phyloP scores from a whole-genome alignment of 2,888 invertebrate genomes.

The Drosophila monieri region DNA sequence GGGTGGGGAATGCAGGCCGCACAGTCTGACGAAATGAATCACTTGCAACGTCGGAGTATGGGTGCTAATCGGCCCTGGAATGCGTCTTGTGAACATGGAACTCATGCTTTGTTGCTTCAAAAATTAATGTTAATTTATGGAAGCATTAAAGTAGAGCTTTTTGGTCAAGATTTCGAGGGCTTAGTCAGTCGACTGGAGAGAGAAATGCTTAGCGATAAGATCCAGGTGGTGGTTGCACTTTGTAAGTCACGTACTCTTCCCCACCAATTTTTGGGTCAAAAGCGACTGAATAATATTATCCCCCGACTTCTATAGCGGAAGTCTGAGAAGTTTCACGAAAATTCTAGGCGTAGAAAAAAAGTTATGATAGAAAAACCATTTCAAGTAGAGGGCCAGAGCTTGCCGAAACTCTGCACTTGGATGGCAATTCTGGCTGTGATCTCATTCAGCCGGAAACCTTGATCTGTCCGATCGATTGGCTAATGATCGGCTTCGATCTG shows the following conservation, averaged over 20 bases:
- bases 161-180: slow-evolving; percentile 6
- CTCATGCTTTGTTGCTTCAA: slow-evolving; percentile 14
- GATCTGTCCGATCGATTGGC: slow-evolving; percentile 62
- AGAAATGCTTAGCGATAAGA: slow-evolving; percentile 59
- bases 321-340: not conserved
- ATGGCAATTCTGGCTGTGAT: slow-evolving; percentile 19
- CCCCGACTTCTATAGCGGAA: slow-evolving; percentile 15
- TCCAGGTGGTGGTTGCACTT: slow-evolving; percentile 50
- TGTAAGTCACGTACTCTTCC: slow-evolving; percentile 57
- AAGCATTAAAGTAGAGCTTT: slow-evolving; percentile 8
- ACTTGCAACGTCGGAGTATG: slow-evolving; percentile 5
- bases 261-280: slow-evolving; percentile 6
- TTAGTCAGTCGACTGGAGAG: slow-evolving; percentile 33
- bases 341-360: not conserved
- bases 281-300: not conserved
- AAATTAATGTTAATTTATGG: slow-evolving; percentile 37
- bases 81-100: slow-evolving; percentile 33
- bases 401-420: slow-evolving; percentile 13
- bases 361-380: not conserved
- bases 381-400: too few relatives aligned
- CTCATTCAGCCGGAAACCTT: slow-evolving; percentile 48
- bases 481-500: slow-evolving; percentile 49
- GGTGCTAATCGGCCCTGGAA: slow-evolving; percentile 43
- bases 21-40: slow-evolving; percentile 29
- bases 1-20: slow-evolving; percentile 34